Evolutionary conservation across 2,888 invertebrate species (phyloP), one percentile per base, ranked within the genome.

Genomic region (Brachyptera risi): DNA sequence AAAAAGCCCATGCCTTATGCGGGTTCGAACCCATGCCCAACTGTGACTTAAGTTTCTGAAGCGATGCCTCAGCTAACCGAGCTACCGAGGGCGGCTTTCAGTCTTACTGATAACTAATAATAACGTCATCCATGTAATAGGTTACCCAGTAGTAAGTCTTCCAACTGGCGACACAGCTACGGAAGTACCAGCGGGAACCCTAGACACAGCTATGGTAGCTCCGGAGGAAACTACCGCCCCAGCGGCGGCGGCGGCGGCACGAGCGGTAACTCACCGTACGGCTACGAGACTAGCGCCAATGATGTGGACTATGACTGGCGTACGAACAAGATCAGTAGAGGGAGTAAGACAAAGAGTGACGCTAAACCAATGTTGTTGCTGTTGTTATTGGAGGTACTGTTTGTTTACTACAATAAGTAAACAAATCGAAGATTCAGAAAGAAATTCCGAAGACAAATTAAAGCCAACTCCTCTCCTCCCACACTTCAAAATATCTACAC

Each of bases 241-340:
- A 38, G 35, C 23, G 26, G 50, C 24, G 35, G 56, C 27, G 56
- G 49, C 19, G 35, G 56, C 27, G 56, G 49, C 19, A 17, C 37
- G 3, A 23, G 40, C 1, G 40, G 26, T 5, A 50, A 27, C n/a
- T n/a, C n/a, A n/a, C n/a, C n/a, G n/a, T 44, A 19, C 35, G 51
- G 54, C 5, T 60, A 49, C 44, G 63, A 63, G 51, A 61, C 62
- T 35, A 64, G 60, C 27, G 59, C 63, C 23, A 63, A 66, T 24
- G 63, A 63, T 42, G 31, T 63, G 42, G 60, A 57, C 37, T 50
- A 60, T 24, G 54, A 60, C 35, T 54, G 54, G 54, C n/a, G 19
- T 17, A 11, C 15, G 5, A 21, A 44, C 3, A 17, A 44, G 11
- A 3, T 44, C 44, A 21, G 19, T 19, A 21, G 44, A 19, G 44